Evolutionary conservation across 2,113 vertebrate genomes (phyloP).

Genomic region (Hylia prasina): DNA sequence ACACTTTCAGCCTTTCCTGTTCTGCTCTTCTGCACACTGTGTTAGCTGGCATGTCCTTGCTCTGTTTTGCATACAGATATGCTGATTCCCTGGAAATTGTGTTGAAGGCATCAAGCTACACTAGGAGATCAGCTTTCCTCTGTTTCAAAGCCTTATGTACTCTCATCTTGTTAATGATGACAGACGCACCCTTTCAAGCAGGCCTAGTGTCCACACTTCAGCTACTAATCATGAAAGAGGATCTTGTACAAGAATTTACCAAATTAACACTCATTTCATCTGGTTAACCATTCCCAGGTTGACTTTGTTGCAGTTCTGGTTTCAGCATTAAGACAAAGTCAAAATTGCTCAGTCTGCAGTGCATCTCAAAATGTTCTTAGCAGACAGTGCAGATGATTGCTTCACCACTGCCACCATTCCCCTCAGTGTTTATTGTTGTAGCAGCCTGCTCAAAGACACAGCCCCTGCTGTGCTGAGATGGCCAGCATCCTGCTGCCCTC

Average conservation of each 20-base stretch:
- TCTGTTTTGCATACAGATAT: conserved; percentile 9
- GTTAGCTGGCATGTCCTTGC: neutral
- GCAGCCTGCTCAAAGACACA: neutral
- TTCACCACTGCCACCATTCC: neutral
- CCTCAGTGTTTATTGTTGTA: conserved; percentile 16
- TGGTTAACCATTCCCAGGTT: neutral
- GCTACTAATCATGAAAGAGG: conserved; percentile 35
- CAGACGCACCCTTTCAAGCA: neutral
- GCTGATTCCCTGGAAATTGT: conserved; percentile 30
- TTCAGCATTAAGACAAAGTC: neutral
- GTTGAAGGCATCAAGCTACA: conserved; percentile 45
- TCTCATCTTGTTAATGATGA: conserved; percentile 57
- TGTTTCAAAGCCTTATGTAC: conserved; percentile 3
- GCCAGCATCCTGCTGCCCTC: neutral
- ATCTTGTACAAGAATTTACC: conserved; percentile 44
- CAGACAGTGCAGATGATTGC: conserved; percentile 1
- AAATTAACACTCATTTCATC: conserved; percentile 58
- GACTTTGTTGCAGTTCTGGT: neutral
- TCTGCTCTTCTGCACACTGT: neutral
- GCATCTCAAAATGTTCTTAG: neutral
- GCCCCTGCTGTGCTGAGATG: neutral
- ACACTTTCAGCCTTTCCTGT: neutral
- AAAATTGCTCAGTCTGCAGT: neutral
- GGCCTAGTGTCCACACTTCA: neutral
- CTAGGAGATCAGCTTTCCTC: conserved; percentile 43